Conservation (phyloP, 2,888 invertebrate species). For the Eristalinus aeneus region DNA sequence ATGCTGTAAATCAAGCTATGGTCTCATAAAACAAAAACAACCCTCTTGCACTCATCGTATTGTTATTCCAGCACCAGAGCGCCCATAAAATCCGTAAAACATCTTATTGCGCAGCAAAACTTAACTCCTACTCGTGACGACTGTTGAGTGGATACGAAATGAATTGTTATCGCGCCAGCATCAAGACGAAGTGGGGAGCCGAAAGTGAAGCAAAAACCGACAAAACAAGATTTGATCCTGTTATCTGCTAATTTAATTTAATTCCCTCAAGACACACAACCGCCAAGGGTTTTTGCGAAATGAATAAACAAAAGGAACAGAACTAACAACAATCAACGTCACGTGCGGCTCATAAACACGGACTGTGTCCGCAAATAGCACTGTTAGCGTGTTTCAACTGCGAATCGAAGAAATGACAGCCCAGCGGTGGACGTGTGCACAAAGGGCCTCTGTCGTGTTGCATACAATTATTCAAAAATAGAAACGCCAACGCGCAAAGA, state of each 20-base stretch:
- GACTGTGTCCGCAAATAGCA: neutral
- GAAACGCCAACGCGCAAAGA: neutral
- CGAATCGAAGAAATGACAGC: neutral
- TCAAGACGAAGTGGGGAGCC: neutral
- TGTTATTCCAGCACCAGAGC: neutral
- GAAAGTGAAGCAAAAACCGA: too few relatives aligned
- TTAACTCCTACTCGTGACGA: neutral
- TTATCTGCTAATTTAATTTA: neutral
- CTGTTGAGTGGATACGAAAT: neutral
- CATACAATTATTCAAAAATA: neutral
- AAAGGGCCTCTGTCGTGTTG: neutral
- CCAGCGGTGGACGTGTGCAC: neutral
- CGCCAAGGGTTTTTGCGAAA: neutral
- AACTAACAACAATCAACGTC: neutral
- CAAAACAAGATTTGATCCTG: too few relatives aligned
- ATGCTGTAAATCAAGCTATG: neutral
- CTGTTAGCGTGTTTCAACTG: neutral
- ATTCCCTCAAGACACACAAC: neutral
- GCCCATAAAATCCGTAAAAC: neutral
- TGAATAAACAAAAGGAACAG: neutral
- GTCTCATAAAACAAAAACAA: neutral
- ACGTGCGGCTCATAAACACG: slow-evolving; percentile 7
- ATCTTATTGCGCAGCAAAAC: neutral
- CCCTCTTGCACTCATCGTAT: neutral
- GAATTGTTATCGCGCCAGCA: neutral